Evolutionary conservation across 2,888 invertebrate species (phyloP).

Genomic region (Antitype chi): DNA sequence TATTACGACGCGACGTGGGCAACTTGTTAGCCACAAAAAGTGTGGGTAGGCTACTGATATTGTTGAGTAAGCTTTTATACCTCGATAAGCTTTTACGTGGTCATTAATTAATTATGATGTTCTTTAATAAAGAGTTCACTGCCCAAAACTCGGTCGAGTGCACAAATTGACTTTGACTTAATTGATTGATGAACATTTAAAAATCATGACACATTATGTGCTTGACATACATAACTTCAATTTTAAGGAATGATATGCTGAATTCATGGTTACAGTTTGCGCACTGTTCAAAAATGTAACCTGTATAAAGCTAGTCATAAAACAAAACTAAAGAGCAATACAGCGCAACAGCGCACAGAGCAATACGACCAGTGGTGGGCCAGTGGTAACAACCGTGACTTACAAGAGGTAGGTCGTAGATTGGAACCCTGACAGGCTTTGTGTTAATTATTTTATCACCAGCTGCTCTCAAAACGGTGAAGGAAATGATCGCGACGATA

Average conservation of each 20-base stretch:
- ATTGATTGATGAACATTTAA: neutral
- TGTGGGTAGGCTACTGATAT: slow-evolving; percentile 14
- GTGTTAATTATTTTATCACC: too few species aligned
- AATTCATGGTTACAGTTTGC: too few species aligned
- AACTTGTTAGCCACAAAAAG: slow-evolving; percentile 9
- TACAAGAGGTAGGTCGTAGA: too few species aligned
- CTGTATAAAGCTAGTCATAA: neutral
- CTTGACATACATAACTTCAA: neutral
- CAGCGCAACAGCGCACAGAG: too few species aligned
- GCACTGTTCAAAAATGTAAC: too few species aligned
- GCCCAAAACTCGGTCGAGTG: slow-evolving; percentile 20
- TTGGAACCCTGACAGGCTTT: too few species aligned
- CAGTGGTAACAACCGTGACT: too few species aligned
- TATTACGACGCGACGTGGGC: slow-evolving; percentile 27
- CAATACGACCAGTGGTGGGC: too few species aligned
- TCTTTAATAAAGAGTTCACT: neutral
- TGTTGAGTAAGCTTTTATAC: slow-evolving; percentile 46
- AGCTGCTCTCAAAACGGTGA: too few species aligned
- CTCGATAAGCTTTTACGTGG: slow-evolving; percentile 21
- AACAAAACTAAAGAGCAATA: neutral
- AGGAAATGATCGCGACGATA: too few species aligned
- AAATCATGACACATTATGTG: neutral
- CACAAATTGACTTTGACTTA: neutral
- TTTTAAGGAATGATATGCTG: too few species aligned
- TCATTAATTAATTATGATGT: slow-evolving; percentile 5